Base-by-base conservation (phyloP, 2,113 vertebrate species). In the Chionomys nivalis region DNA sequence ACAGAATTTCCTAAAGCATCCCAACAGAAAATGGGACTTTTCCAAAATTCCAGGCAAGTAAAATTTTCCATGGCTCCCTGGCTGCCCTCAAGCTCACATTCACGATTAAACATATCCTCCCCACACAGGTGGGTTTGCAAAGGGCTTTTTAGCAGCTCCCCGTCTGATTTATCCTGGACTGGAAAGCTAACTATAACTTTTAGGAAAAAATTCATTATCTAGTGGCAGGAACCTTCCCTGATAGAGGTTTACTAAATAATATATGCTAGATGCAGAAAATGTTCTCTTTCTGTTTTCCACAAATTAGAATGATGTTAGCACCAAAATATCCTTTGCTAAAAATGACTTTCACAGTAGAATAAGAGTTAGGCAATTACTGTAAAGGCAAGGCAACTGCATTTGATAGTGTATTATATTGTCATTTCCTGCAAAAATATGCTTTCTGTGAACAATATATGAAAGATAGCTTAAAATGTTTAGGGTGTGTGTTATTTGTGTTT, bases 221-320 rank as follows among this genome's bases (percentile, higher is more conserved):
- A 85, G 86, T 92, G 79, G 52, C 66, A 94, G 95, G 39, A 82
- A 90, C 42, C 70, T 93, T 36, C 17, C 61, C 39, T 28, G 2
- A 87, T 42, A 97, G 95, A 92, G 87, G 63, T 96, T 95, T 96
- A 49, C 90, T 95, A 90, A 96, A 75, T 90, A 94, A 79, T 76
- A 66, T 31, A 47, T 79, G 47, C 47, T 61, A 76, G 55, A 44
- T 76, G 49, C 65, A 92, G 76, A 96, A 96, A 90, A 93, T 90
- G 6, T 92, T 96, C 75, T 95, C 70, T 70, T 94, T 78, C 55
- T 94, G 78, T 82, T 94, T 78, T 65, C 79, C 93, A 89, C 52
- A 77, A 90, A 79, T 93, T 93, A 82, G 42, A 47, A 47, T 95
- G 90, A 94, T 90, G 31, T 90, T 81, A 90, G 52, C 44, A 86